phyloP scores from a whole-genome alignment of 2,888 invertebrate genomes.

The Bombylius discolor region DNA sequence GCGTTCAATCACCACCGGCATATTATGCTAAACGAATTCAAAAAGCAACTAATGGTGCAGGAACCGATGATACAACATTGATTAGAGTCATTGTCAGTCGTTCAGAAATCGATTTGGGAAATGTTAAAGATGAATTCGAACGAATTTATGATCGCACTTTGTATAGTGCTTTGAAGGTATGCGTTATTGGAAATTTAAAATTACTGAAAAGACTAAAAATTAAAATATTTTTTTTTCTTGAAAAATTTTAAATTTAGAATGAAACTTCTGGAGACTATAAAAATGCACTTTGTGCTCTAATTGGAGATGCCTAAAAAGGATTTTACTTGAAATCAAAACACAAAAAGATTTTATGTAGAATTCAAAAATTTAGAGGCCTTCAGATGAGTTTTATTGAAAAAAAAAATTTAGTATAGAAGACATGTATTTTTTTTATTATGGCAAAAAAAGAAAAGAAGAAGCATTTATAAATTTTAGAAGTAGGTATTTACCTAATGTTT shows the following conservation, averaged over 20 bases:
- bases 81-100: slow-evolving; percentile 55
- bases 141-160: slow-evolving; percentile 51
- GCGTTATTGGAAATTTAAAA: neutral
- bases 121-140: slow-evolving; percentile 55
- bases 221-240: neutral
- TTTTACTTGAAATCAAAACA: no score
- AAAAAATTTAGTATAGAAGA: no score
- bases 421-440: no score
- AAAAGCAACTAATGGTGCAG: slow-evolving; percentile 50
- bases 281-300: slow-evolving; percentile 37
- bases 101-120: slow-evolving; percentile 51
- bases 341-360: neutral
- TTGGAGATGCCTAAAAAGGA: slow-evolving; percentile 23
- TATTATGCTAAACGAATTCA: slow-evolving; percentile 54
- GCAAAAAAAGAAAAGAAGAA: no score
- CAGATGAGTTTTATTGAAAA: no score
- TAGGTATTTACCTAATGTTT: no score
- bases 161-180: slow-evolving; percentile 47
- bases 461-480: no score
- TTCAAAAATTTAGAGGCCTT: neutral
- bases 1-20: slow-evolving; percentile 47
- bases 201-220: neutral
- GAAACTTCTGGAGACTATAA: slow-evolving; percentile 44
- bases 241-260: slow-evolving; percentile 24
- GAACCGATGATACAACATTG: slow-evolving; percentile 56